Percentiles rank a stretch among this genome's conserved stretches.
phyloP scores from a whole-genome alignment of 2,888 invertebrate genomes.

The Brachypalpus laphriformis region DNA sequence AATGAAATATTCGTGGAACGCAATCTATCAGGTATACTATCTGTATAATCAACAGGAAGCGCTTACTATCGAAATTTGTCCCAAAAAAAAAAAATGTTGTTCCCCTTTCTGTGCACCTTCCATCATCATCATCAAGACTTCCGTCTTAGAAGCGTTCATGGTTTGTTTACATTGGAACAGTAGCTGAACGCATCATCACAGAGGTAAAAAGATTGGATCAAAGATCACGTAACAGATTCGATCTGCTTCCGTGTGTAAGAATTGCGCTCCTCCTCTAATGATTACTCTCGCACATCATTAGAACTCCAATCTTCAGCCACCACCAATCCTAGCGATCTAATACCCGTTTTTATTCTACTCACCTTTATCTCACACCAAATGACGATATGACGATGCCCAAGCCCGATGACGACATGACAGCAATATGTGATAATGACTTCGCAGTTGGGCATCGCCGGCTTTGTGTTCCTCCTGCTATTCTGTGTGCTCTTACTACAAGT shows the following conservation, averaged over 20 bases:
- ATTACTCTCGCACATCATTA: conserved; percentile 64
- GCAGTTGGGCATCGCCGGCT: conserved; percentile 55
- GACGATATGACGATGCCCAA: conserved; percentile 59
- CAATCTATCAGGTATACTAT: conserved; percentile 48
- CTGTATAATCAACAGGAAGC: conserved; percentile 57
- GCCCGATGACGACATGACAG: conserved; percentile 71
- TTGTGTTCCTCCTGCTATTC: conserved; percentile 30
- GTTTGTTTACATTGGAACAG: conserved; percentile 38
- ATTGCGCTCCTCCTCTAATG: conserved; percentile 59
- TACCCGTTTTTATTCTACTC: conserved; percentile 27
- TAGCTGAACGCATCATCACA: conserved; percentile 26
- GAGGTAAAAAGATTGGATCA: conserved; percentile 50
- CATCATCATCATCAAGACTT: conserved; percentile 56
- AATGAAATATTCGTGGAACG: conserved; percentile 78
- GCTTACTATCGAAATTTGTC: conserved; percentile 16
- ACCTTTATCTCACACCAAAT: conserved; percentile 65
- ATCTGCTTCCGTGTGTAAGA: conserved; percentile 65
- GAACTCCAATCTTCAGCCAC: conserved; percentile 23
- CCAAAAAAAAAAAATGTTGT: conserved; percentile 17
- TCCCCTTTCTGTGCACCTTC: conserved; percentile 10
- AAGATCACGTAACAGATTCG: conserved; percentile 70
- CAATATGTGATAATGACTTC: conserved; percentile 72
- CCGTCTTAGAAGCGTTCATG: conserved; percentile 50
- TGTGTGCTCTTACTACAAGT: conserved; percentile 44
- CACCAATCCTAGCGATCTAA: conserved; percentile 22